These are phyloP conservation scores for Promerops cafer DNA, from an alignment of 2,113 vertebrate species.

Conservation along the genomic window DNA sequence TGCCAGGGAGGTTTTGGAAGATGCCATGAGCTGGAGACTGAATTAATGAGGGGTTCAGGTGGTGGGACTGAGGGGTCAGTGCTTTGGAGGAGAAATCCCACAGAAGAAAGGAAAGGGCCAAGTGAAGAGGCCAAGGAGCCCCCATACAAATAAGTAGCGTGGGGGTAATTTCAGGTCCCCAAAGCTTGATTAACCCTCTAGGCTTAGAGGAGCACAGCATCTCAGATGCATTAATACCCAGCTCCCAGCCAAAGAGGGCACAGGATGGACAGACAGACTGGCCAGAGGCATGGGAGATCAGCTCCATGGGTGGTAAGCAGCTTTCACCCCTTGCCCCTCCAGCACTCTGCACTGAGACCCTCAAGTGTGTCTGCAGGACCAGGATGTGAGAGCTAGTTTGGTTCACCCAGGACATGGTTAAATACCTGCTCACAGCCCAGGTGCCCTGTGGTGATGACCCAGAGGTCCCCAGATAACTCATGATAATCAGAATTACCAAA, in stretches of 20 bases:
- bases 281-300: not conserved
- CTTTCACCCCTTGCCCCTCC: not conserved
- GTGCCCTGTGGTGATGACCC: not conserved
- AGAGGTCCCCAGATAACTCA: not conserved
- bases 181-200: not conserved
- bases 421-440: not conserved
- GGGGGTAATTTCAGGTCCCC: not conserved
- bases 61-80: not conserved
- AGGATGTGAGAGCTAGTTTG: not conserved
- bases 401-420: not conserved
- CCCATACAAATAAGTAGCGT: not conserved
- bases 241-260: not conserved
- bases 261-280: not conserved
- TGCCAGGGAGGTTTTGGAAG: not conserved
- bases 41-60: not conserved
- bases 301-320: not conserved
- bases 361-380: not conserved
- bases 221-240: not conserved
- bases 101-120: not conserved
- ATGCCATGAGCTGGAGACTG: not conserved
- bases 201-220: not conserved
- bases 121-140: not conserved
- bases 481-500: not conserved
- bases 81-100: not conserved
- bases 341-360: accelerated